A percentile compares a stretch with the other conserved stretches of the same genome.
phyloP scores from a whole-genome alignment of 2,113 vertebrate genomes.

The Gallinago paraguaiae region DNA sequence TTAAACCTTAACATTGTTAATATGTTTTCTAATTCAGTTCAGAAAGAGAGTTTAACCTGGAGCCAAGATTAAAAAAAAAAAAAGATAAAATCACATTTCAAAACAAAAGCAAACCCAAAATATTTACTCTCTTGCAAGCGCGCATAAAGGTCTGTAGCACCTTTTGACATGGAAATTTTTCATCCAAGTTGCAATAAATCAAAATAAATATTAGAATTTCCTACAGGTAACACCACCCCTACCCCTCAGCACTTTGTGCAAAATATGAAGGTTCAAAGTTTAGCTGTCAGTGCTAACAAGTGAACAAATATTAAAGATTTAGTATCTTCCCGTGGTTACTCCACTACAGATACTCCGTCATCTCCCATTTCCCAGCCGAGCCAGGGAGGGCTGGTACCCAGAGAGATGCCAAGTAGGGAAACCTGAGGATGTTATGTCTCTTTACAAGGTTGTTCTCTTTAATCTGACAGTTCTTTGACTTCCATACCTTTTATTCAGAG shows the following conservation, averaged over 20 bases:
- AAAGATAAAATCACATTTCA: neutral
- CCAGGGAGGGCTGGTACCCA: neutral
- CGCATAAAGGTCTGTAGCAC: accelerated
- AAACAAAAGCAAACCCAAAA: neutral
- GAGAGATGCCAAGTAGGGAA: too few relatives aligned
- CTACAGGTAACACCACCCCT: neutral
- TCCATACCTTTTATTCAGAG: neutral
- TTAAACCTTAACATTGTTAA: neutral
- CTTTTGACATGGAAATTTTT: neutral
- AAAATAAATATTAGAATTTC: neutral
- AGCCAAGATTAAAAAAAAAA: neutral
- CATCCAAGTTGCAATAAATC: neutral
- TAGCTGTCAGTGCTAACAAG: neutral
- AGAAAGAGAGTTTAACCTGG: neutral
- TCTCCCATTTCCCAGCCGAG: neutral
- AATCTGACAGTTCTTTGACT: neutral
- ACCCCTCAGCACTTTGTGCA: neutral
- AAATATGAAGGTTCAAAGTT: neutral
- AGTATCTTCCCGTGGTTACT: neutral
- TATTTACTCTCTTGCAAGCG: neutral
- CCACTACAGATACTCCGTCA: accelerated
- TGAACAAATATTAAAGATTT: neutral
- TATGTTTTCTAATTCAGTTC: neutral
- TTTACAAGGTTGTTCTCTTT: neutral
- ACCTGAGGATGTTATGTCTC: neutral